A percentile compares a stretch with the other conserved stretches of the same genome.
Evolutionary conservation across 2,797 vertebrate species (phyloP).

Genomic region (Poeciliopsis infans): DNA sequence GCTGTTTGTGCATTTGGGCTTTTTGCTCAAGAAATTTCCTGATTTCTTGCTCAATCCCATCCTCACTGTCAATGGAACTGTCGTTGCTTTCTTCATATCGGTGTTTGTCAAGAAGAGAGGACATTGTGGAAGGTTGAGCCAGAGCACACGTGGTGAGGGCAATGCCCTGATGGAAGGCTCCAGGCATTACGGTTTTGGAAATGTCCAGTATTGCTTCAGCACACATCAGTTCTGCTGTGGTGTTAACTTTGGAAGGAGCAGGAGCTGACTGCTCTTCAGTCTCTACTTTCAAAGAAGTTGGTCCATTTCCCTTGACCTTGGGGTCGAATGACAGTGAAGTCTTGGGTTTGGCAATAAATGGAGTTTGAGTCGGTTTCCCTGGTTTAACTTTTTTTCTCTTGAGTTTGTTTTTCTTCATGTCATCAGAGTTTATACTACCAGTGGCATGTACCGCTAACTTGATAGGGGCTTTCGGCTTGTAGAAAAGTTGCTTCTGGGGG

Average conservation of each 20-base stretch:
- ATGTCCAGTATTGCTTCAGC: slow-evolving; percentile 98
- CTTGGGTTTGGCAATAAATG: slow-evolving; percentile 48
- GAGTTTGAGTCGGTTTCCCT: slow-evolving; percentile 43
- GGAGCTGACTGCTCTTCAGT: slow-evolving; percentile 51
- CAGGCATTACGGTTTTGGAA: slow-evolving; percentile 93
- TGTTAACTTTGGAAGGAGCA: slow-evolving; percentile 81
- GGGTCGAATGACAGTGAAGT: slow-evolving; percentile 36
- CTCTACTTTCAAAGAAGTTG: slow-evolving; percentile 57
- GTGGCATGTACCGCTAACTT: slow-evolving; percentile 41
- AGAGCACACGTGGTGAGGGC: slow-evolving; percentile 43
- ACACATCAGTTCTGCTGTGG: slow-evolving; percentile 93
- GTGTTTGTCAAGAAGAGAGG: slow-evolving; percentile 41
- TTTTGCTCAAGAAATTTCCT: slow-evolving; percentile 91
- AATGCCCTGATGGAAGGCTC: slow-evolving; percentile 67
- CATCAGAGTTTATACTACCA: slow-evolving; percentile 67
- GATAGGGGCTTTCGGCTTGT: slow-evolving; percentile 44
- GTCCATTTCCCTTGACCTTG: slow-evolving; percentile 66
- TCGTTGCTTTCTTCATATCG: slow-evolving; percentile 79
- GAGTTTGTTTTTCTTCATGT: slow-evolving; percentile 67
- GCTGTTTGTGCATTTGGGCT: slow-evolving; percentile 83
- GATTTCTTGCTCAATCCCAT: slow-evolving; percentile 97
- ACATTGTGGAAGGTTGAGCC: slow-evolving; percentile 34
- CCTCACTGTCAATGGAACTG: slow-evolving; percentile 92
- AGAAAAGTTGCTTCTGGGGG: slow-evolving; percentile 51
- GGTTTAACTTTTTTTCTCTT: slow-evolving; percentile 77